Evolutionary conservation across 2,797 vertebrate genomes (phyloP), one percentile per base, ranked within the genome.

Genomic region (Phoxinus dragarum): DNA sequence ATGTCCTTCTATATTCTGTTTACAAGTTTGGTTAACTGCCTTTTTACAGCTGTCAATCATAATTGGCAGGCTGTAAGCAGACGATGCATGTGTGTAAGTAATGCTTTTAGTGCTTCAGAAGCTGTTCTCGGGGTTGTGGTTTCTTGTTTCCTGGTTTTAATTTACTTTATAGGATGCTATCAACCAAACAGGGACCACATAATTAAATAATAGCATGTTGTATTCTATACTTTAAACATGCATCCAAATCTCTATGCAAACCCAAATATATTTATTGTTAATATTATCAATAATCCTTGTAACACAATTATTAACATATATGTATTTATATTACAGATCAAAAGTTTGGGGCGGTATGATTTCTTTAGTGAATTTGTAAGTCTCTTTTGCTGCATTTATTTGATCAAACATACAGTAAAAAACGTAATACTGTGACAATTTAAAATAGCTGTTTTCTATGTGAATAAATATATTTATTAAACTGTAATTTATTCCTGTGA

Each of bases 121-220:
- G 66, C 23, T 5, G 7, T 69, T 81, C 23, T 54, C 34, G 1
- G 12, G 11, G 34, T 69, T 69, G 47, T 82, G 68, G 36, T 69
- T 72, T 56, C 78, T 27, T n/a, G n/a, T 81, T 56, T 72, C 64
- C 78, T 52, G 47, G 19, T 71, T 82, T 82, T 72, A 44, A 34
- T 72, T 34, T 42, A 44, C 36, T 61, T 5, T 54, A 16, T n/a
- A 38, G 42, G 14, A 40, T 56, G 49, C 9, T 38, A 27, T 56
- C 31, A 81, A 71, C 16, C 23, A 61, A 72, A 40, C 42, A 56
- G 23, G 21, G n/a, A 27, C n/a, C 80, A 81, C 49, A 72, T 12
- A 56, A 54, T 42, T 21, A 72, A 68, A 42, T 42, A 31, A 61
- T 59, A n/a, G 31, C 12, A 42, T 21, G 38, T 54, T 68, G 54